Evolutionary conservation across 2,888 invertebrate genomes (phyloP).

Genomic region (Coleophora flavipennella): DNA sequence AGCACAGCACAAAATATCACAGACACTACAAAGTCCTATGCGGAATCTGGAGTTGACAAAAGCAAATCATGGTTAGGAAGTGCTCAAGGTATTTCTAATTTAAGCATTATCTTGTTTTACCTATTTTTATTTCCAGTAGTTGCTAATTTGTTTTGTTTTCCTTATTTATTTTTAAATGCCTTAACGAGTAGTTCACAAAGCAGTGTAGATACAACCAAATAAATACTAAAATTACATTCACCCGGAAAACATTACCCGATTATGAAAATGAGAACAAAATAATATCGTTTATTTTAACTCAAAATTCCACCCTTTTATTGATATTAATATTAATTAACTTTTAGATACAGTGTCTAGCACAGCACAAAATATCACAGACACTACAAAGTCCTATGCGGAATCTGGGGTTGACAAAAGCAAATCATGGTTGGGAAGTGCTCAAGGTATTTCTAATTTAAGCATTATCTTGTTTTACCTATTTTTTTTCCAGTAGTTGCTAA

Average conservation of each 20-base stretch:
- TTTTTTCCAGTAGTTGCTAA: too few species aligned
- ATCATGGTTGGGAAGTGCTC: conserved; percentile 24
- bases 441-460: too few species aligned
- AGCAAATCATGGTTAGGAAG: conserved; percentile 29
- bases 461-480: too few species aligned
- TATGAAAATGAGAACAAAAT: too few species aligned
- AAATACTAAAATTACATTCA: conserved; percentile 26
- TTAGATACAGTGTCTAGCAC: conserved; percentile 19
- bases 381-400: conserved; percentile 41
- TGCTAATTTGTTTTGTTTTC: background rate
- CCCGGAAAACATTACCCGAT: too few species aligned
- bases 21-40: conserved; percentile 34
- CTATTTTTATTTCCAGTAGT: background rate
- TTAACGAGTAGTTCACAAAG: too few species aligned
- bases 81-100: conserved; percentile 20
- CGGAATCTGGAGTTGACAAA: conserved; percentile 35
- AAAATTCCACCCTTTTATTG: too few species aligned
- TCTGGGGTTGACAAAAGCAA: conserved; percentile 41
- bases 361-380: conserved; percentile 48
- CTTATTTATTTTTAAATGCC: too few species aligned
- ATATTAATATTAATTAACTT: too few species aligned
- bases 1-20: conserved; percentile 22
- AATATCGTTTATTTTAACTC: conserved; percentile 1
- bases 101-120: background rate
- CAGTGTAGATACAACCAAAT: too few species aligned